Evolutionary conservation across 2,888 invertebrate species (phyloP).

Genomic region (Dioctria rufipes): DNA sequence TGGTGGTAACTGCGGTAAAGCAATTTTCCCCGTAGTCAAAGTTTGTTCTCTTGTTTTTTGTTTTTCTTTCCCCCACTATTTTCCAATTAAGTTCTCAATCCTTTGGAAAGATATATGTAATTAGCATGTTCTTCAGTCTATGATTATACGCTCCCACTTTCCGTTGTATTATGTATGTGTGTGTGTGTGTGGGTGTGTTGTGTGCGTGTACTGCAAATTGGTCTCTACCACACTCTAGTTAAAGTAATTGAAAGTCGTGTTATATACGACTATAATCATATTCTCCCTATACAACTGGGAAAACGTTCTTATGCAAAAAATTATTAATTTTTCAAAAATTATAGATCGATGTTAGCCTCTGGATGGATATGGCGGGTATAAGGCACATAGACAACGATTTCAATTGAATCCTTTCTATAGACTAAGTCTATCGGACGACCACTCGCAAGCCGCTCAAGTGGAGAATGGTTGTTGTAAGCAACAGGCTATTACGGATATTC

Average conservation of each 20-base stretch:
- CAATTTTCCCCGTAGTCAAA: too few species aligned
- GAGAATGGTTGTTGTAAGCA: not conserved
- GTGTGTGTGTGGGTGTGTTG: too few species aligned
- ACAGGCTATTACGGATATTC: constrained; percentile 31
- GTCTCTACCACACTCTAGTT: constrained; percentile 19
- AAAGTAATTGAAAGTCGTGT: constrained; percentile 27
- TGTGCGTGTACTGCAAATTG: too few species aligned
- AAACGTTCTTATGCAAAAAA: not conserved
- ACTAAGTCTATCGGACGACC: not conserved
- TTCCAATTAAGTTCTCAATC: constrained; percentile 27
- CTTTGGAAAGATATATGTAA: constrained; percentile 14
- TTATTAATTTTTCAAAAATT: constrained; percentile 31
- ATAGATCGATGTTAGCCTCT: constrained; percentile 6
- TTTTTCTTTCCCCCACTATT: not conserved
- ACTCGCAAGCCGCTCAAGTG: constrained; percentile 6
- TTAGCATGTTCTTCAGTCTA: not conserved
- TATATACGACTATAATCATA: not conserved
- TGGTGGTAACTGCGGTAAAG: too few species aligned
- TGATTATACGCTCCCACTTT: not conserved
- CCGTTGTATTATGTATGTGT: too few species aligned
- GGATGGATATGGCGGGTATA: not conserved
- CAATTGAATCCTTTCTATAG: too few species aligned
- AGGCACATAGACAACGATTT: not conserved
- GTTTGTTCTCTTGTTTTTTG: too few species aligned
- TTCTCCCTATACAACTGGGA: not conserved